phyloP scores from a whole-genome alignment of 1,140 invertebrate genomes.

The Meloidogyne exigua region DNA sequence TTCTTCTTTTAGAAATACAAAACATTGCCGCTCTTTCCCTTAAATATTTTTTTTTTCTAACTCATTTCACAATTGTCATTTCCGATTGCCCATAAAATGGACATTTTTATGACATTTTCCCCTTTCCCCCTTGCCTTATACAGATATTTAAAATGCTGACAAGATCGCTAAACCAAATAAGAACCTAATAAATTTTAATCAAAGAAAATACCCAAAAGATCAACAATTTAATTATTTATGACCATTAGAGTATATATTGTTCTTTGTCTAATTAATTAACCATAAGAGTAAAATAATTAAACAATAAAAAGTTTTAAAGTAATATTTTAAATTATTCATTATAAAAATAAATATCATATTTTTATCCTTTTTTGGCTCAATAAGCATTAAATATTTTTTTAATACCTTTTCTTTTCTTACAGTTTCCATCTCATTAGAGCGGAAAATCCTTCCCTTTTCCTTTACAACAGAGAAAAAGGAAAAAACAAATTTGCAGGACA shows the following conservation, averaged over 20 bases:
- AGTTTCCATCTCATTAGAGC: background rate
- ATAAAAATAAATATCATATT: too few species aligned
- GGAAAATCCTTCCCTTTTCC: background rate
- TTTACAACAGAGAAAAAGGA: background rate
- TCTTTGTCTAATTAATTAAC: too few species aligned
- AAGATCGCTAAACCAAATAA: background rate
- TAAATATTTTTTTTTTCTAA: background rate
- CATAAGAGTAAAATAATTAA: too few species aligned
- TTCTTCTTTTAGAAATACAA: background rate
- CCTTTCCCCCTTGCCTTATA: background rate
- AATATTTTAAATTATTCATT: too few species aligned
- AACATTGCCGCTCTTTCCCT: background rate
- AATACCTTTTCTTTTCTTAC: background rate
- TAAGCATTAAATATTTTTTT: background rate
- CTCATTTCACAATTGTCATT: background rate
- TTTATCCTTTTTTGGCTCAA: background rate
- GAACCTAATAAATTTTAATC: background rate
- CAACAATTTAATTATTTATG: background rate
- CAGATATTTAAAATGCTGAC: too few species aligned
- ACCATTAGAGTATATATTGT: too few species aligned
- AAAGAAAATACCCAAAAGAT: background rate
- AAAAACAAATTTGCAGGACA: conserved; percentile 4
- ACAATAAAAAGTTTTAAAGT: too few species aligned
- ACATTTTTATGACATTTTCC: conserved; percentile 2
- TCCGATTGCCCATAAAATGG: background rate